Evolutionary conservation across 2,888 invertebrate genomes (phyloP), one percentile per base, ranked within the genome.

Genomic region (Trichogramma dendrolimi): DNA sequence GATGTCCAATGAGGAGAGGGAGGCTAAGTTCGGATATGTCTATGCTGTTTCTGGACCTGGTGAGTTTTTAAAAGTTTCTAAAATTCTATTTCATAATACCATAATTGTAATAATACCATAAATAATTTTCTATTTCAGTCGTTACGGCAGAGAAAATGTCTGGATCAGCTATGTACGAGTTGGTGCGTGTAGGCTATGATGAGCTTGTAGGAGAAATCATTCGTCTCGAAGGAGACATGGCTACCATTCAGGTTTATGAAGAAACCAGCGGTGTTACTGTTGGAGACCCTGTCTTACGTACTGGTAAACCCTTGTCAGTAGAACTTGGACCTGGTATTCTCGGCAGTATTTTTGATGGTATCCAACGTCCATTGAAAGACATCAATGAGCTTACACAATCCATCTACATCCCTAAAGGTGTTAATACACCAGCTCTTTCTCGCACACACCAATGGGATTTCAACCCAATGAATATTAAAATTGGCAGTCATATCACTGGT

Each of bases 161-260:
- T 64, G 99, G 99, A 67, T 93, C 98, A 41, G 98, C 98, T 86
- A 99, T 99, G 97, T 99, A 98, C 89, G 99, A 99, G 83, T 81
- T 99, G 84, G 99, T 99, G 68, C 89, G 99, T 72, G 99, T 99
- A 49, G 99, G 99, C 1, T 97, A 99, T 83, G 87, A 89, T 72
- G 97, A 99, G 81, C 84, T 99, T 75, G 99, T 99, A 11, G 99
- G 99, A 69, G 99, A 99, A 85, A 99, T 99, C 82, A 99, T 99
- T 82, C 91, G 99, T 82, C 86, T 99, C 67, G 99, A 99, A 83
- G 97, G 97, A 64, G 99, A 99, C 82, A 93, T 96, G 91, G 99
- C 99, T 66, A 99, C 99, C 71, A 98, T 99, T 81, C 99, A 99
- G 87, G 91, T 94, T 69, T 94, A 94, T 80, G 94, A 94, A 79